These are phyloP conservation scores for Dinomys branickii DNA, from an alignment of 2,113 vertebrate species.

Conservation along the genomic window DNA sequence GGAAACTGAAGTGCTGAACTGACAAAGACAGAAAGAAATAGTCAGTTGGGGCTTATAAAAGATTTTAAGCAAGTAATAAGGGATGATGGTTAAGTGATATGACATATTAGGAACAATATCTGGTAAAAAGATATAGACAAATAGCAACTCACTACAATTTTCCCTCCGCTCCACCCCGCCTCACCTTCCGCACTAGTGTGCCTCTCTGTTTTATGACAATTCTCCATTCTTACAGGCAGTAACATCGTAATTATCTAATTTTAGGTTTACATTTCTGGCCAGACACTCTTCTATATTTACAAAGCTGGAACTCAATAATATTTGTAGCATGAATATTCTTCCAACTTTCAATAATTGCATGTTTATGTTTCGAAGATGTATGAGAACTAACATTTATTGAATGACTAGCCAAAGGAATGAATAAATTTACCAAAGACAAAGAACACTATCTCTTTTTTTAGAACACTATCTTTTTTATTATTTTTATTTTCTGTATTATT, in stretches of 20 bases:
- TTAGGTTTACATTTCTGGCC: not conserved
- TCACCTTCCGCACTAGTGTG: not conserved
- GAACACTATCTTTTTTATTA: not conserved
- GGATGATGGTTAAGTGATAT: not conserved
- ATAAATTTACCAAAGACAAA: not conserved
- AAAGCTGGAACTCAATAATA: not conserved
- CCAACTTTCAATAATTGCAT: not conserved
- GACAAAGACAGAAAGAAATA: not conserved
- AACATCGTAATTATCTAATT: not conserved
- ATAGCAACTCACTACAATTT: not conserved
- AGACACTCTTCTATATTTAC: not conserved
- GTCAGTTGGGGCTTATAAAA: not conserved
- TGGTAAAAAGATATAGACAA: not conserved
- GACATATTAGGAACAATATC: not conserved
- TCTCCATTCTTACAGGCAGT: not conserved
- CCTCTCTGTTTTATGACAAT: not conserved
- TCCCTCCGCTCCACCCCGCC: not conserved
- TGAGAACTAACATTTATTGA: not conserved
- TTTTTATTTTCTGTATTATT: not conserved
- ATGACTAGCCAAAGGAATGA: not conserved
- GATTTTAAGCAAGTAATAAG: slow-evolving; percentile 7
- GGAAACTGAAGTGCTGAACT: not conserved
- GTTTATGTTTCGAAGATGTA: not conserved
- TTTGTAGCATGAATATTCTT: slow-evolving; percentile 26
- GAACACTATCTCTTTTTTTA: not conserved